These are phyloP conservation scores for Cheiracanthium punctorium DNA, from an alignment of 2,888 invertebrate genomes.

Conservation along the genomic window DNA sequence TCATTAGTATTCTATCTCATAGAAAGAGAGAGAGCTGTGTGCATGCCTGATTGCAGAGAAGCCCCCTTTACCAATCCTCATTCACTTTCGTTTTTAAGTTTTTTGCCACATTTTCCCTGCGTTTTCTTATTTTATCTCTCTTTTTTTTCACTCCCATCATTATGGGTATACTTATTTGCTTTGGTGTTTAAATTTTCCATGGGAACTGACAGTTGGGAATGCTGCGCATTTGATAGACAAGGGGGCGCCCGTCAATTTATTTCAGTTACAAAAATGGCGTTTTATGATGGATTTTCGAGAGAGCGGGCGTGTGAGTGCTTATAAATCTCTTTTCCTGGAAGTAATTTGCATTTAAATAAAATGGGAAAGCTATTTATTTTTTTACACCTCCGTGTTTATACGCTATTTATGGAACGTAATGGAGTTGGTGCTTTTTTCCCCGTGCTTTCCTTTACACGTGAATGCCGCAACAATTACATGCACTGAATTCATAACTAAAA, in stretches of 20 bases:
- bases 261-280: neutral
- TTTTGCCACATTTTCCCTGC: conserved; percentile 18
- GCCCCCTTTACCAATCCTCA: neutral
- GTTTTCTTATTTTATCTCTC: conserved; percentile 5
- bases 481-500: no score
- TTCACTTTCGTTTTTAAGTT: conserved; percentile 14
- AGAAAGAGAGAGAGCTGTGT: conserved; percentile 8
- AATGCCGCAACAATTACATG: no score
- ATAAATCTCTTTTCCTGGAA: neutral
- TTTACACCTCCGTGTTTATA: neutral
- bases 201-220: neutral
- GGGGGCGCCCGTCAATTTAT: conserved; percentile 3
- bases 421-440: neutral
- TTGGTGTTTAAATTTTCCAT: conserved; percentile 20
- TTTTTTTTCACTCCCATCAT: neutral
- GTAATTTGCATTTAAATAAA: conserved; percentile 1
- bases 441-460: no score
- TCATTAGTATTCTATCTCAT: conserved; percentile 57
- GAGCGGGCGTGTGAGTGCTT: neutral
- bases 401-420: neutral
- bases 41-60: conserved; percentile 39
- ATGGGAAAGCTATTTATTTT: neutral
- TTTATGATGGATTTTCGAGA: neutral
- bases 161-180: conserved; percentile 1
- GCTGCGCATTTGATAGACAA: conserved; percentile 16